Evolutionary conservation across 2,797 vertebrate genomes (phyloP).

Genomic region (Propithecus deckenii): DNA sequence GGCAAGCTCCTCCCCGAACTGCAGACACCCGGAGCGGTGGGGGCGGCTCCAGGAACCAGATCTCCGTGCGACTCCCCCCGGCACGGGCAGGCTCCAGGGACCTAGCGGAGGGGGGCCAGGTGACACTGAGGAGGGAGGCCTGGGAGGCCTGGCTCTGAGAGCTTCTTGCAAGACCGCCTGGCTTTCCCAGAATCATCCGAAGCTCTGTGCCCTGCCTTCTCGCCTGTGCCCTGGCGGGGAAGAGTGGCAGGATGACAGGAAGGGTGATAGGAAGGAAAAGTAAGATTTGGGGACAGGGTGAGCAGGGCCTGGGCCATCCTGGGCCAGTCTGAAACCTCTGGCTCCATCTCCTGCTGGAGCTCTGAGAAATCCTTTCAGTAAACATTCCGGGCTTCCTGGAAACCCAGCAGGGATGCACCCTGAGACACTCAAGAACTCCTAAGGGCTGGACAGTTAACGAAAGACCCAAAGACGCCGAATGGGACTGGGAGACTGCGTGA

Average conservation of each 20-base stretch:
- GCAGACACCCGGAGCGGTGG: rapidly evolving
- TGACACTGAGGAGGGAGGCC: background rate
- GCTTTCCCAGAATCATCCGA: background rate
- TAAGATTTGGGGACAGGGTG: background rate
- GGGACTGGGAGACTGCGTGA: no score
- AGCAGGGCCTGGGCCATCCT: no score
- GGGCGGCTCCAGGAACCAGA: rapidly evolving
- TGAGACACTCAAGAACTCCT: no score
- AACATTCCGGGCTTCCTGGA: no score
- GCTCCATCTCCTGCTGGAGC: background rate
- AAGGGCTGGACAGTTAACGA: no score
- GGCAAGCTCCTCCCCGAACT: rapidly evolving
- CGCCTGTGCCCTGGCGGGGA: no score
- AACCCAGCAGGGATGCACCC: no score
- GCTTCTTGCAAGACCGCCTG: no score
- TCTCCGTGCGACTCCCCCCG: no score
- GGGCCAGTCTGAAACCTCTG: background rate
- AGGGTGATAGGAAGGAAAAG: background rate
- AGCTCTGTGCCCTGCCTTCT: background rate
- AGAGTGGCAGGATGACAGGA: background rate
- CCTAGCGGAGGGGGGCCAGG: background rate
- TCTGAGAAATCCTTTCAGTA: no score
- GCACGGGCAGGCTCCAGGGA: no score
- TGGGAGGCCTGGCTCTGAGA: background rate
- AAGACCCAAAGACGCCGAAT: no score